Conservation (phyloP, 2,113 vertebrate genomes). For the Chlamydotis undulata region DNA sequence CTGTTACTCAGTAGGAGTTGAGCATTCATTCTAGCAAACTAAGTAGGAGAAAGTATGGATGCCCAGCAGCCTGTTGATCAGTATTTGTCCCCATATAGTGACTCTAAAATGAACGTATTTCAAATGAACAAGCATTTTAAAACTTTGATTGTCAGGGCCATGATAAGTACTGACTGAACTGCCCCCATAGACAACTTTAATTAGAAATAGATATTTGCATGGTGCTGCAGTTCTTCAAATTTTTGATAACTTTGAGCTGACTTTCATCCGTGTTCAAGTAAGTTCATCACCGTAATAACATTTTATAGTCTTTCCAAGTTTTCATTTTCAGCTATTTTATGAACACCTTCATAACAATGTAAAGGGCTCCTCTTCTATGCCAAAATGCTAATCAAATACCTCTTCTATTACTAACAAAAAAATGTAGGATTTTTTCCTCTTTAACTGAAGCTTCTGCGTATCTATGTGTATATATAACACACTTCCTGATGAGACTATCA, state of each 20-base stretch:
- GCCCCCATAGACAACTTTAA: background rate
- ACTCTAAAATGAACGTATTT: background rate
- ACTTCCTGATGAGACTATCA: background rate
- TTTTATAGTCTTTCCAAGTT: slow-evolving; percentile 31
- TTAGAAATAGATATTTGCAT: background rate
- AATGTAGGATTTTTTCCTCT: background rate
- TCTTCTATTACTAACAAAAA: slow-evolving; percentile 16
- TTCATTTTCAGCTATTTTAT: slow-evolving; percentile 50
- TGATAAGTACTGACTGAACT: background rate
- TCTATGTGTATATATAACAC: background rate
- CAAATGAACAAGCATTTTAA: background rate
- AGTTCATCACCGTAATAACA: slow-evolving; percentile 22
- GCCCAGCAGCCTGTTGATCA: background rate
- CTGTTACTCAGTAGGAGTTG: background rate
- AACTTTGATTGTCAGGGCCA: background rate
- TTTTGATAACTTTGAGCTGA: slow-evolving; percentile 51
- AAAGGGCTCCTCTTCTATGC: background rate
- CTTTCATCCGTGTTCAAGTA: slow-evolving; percentile 8
- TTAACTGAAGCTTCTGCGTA: background rate
- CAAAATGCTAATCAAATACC: slow-evolving; percentile 46
- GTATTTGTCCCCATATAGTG: background rate
- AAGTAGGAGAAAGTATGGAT: background rate
- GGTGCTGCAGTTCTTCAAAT: background rate
- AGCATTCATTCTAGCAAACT: background rate
- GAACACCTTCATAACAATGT: background rate